Conservation (phyloP, 2,888 invertebrate species). For the Andrena haemorrhoa region DNA sequence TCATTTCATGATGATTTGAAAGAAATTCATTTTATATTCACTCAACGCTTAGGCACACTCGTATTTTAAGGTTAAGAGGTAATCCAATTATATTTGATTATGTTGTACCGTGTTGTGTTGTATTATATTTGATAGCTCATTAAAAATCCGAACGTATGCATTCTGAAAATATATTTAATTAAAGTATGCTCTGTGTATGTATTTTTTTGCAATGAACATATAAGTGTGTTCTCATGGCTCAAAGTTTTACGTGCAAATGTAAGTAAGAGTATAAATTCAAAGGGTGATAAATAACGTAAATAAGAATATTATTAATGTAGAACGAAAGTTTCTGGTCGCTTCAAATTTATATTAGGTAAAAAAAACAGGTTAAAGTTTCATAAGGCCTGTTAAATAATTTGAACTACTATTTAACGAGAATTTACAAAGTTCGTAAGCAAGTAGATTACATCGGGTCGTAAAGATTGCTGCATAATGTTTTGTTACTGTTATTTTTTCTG, state of each 20-base stretch:
- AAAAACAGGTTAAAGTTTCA: not conserved
- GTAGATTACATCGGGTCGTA: not conserved
- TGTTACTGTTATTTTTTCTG: not conserved
- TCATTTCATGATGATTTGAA: conserved; percentile 48
- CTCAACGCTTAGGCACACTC: conserved; percentile 36
- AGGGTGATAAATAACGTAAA: not conserved
- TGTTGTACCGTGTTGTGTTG: conserved; percentile 10
- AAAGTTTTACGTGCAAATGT: conserved; percentile 42
- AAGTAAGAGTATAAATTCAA: conserved; percentile 3
- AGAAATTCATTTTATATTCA: conserved; percentile 29
- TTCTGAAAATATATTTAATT: conserved; percentile 14
- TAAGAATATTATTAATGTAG: conserved; percentile 5
- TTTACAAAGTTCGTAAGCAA: not conserved
- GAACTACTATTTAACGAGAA: not conserved
- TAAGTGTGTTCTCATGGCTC: conserved; percentile 16
- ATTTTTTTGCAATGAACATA: conserved; percentile 1
- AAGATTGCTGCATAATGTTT: not conserved
- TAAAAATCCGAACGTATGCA: conserved; percentile 7
- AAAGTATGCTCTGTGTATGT: conserved; percentile 1
- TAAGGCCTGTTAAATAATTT: not conserved
- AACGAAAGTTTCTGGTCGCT: not conserved
- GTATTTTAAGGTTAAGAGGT: conserved; percentile 65
- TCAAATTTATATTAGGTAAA: not conserved
- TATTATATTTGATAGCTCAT: not conserved
- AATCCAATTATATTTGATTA: conserved; percentile 49